Conservation (phyloP, 1,140 invertebrate species). For the Maniola jurtina region DNA sequence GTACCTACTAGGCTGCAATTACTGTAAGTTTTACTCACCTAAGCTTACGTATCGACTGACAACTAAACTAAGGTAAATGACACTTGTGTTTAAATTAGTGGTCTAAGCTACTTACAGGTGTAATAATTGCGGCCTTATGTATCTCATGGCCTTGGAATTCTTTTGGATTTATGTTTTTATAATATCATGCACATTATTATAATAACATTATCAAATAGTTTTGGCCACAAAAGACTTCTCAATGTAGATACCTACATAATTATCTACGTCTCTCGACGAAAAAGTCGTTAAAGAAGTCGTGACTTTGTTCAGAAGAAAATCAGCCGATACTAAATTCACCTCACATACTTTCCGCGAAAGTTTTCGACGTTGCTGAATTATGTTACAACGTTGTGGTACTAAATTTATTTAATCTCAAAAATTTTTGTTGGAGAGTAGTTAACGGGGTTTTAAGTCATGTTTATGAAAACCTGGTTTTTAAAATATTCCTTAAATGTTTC, state of each 20-base stretch:
- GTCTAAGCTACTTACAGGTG: too few relatives aligned
- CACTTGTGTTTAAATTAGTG: too few relatives aligned
- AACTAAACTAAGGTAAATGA: too few relatives aligned
- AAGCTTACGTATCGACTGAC: too few relatives aligned
- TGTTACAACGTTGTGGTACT: conserved; percentile 11
- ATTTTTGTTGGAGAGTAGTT: conserved; percentile 6
- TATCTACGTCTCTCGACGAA: neutral
- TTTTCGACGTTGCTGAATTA: conserved; percentile 11
- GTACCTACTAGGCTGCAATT: too few relatives aligned
- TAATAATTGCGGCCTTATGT: too few relatives aligned
- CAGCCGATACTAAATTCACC: conserved; percentile 12
- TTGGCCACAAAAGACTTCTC: too few relatives aligned
- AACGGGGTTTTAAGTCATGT: conserved; percentile 4
- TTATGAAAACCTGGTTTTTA: conserved; percentile 4
- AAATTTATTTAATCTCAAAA: conserved; percentile 16
- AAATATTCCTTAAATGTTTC: neutral
- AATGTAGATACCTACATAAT: neutral
- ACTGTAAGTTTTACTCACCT: too few relatives aligned
- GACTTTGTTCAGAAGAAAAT: conserved; percentile 6
- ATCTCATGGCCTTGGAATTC: too few relatives aligned
- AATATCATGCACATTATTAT: too few relatives aligned
- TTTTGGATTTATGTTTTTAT: too few relatives aligned
- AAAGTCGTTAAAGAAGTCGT: conserved; percentile 9
- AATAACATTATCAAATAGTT: too few relatives aligned
- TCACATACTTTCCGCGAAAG: conserved; percentile 10